Conservation (phyloP, 2,888 invertebrate genomes). For the Torymus aiolomorphi region DNA sequence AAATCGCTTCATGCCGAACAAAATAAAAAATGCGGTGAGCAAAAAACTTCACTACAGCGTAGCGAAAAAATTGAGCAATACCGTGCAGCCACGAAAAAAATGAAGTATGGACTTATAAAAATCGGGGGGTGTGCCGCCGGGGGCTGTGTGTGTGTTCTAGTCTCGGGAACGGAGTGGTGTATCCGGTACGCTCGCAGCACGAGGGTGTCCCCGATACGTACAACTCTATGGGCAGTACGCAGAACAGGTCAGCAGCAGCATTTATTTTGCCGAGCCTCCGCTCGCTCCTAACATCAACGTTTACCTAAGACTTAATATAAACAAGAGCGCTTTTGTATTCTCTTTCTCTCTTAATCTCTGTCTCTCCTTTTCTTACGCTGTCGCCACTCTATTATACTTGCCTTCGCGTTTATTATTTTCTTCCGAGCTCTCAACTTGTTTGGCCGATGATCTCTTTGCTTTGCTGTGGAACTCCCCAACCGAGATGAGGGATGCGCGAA, state of each 20-base stretch:
- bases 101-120: slow-evolving; percentile 62
- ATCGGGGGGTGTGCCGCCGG: slow-evolving; percentile 60
- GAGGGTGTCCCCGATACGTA: slow-evolving; percentile 84
- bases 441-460: neutral
- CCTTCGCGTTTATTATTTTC: neutral
- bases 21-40: neutral
- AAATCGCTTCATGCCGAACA: too few species aligned
- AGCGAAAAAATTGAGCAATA: too few species aligned
- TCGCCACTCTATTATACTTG: too few species aligned
- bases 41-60: neutral
- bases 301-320: slow-evolving; percentile 60
- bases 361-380: neutral
- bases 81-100: slow-evolving; percentile 8
- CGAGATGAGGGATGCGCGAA: neutral
- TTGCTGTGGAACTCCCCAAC: slow-evolving; percentile 35
- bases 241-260: slow-evolving; percentile 90
- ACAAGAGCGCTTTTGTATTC: slow-evolving; percentile 43
- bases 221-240: slow-evolving; percentile 93
- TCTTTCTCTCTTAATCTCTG: neutral
- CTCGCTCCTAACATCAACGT: slow-evolving; percentile 57
- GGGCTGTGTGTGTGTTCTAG: slow-evolving; percentile 78
- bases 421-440: neutral
- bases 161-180: slow-evolving; percentile 93
- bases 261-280: slow-evolving; percentile 59
- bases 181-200: slow-evolving; percentile 85